These are phyloP conservation scores for Indicator indicator DNA, from an alignment of 2,113 vertebrate genomes.

Conservation along the genomic window DNA sequence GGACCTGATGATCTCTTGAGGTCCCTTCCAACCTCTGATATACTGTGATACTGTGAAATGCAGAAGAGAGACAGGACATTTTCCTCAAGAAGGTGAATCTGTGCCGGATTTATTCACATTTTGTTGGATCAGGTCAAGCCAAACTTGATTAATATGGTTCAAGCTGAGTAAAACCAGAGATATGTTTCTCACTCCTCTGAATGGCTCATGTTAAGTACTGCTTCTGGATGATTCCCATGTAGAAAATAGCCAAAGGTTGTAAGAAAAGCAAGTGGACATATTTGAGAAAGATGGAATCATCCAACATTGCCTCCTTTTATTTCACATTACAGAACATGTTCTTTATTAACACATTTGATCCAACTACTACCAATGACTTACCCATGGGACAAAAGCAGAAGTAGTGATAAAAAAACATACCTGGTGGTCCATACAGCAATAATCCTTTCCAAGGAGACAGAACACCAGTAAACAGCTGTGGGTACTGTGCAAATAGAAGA, in stretches of 20 bases:
- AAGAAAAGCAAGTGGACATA: background rate
- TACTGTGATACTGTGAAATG: too few relatives aligned
- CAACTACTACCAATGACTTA: background rate
- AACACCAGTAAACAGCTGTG: slow-evolving; percentile 93
- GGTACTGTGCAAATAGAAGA: slow-evolving; percentile 81
- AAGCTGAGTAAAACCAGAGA: background rate
- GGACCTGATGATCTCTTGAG: too few relatives aligned
- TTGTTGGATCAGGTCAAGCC: background rate
- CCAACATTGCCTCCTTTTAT: background rate
- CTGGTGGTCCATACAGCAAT: slow-evolving; percentile 93
- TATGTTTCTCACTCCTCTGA: background rate
- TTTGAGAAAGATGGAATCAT: background rate
- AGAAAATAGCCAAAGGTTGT: background rate
- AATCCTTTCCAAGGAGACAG: slow-evolving; percentile 96
- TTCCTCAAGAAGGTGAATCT: background rate
- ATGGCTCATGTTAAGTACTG: background rate
- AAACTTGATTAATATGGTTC: background rate
- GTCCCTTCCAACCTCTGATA: too few relatives aligned
- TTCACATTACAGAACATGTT: background rate
- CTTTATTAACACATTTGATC: background rate
- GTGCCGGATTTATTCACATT: background rate
- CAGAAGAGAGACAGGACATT: background rate
- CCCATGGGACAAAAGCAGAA: background rate
- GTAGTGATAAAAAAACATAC: slow-evolving; percentile 63
- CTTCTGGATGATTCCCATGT: background rate